Base-by-base conservation (phyloP, 64 coral and sea anemone species). In the Pachyseris speciosa region DNA sequence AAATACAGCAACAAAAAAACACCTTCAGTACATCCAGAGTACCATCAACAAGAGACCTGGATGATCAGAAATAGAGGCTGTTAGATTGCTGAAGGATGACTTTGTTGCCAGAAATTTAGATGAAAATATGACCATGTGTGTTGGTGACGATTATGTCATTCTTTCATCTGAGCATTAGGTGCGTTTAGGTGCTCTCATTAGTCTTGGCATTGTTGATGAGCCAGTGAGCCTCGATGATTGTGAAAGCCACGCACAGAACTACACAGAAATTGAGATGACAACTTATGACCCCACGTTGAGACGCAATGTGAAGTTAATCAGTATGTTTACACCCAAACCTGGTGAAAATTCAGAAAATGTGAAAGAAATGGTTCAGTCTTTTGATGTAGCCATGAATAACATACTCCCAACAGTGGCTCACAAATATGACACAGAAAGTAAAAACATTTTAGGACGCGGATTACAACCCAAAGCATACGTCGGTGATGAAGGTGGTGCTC, bases 251-350 rank as follows among this genome's bases (percentile, higher is more conserved):
- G 76, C 89, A 73, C 65, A 91, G 41, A 16, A 91, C 16, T 91
- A 53, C 25, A 84, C 79, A 63, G 89, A 84, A 58, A 42, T 84
- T 43, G 79, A 84, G 59, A 91, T 91, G 89, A 91, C 78, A 9
- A 91, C 78, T 8, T 91, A 84, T 24, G 36, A 74, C 45, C 89
- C 89, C 44, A 22, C 65, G 15, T 36, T 91, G 67, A 24, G 89
- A 42, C 44, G 89, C 37, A 91, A 91, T 61, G 67, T 91, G 2
- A 92, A 92, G 36, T 52, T 84, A 42, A 69, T 92, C 53, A 76
- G 89, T 64, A 75, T 85, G 90, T 92, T 92, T 64, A 40, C 36
- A 26, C 47, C 90, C 30, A 92, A 92, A 75, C 90, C 90, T 19
- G 80, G 90, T 27, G 80, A 92, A 74, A 92, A 85, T 68, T 85